phyloP scores from a whole-genome alignment of 2,888 invertebrate species.

The Branchinecta sandiegonensis region DNA sequence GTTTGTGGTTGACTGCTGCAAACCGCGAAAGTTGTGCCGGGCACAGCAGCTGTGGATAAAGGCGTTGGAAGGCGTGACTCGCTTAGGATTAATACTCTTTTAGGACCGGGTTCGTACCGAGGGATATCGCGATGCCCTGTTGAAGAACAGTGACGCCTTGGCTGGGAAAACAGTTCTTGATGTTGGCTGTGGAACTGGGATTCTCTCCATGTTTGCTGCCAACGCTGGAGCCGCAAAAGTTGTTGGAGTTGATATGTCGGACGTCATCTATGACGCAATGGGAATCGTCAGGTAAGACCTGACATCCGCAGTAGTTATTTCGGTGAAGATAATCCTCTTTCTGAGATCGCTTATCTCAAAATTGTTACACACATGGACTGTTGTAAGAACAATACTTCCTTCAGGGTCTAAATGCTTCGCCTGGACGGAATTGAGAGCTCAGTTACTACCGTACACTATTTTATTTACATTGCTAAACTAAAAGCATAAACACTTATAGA shows the following conservation, averaged over 20 bases:
- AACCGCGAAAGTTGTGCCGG: too few species aligned
- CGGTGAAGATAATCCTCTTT: slow-evolving; percentile 34
- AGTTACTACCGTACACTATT: too few species aligned
- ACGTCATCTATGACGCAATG: slow-evolving; percentile 87
- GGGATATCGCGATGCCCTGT: slow-evolving; percentile 68
- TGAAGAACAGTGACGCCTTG: slow-evolving; percentile 53
- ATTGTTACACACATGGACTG: too few species aligned
- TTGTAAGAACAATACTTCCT: too few species aligned
- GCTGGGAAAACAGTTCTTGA: slow-evolving; percentile 71
- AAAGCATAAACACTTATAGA: too few species aligned
- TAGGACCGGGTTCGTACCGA: slow-evolving; percentile 69
- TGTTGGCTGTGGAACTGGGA: slow-evolving; percentile 94
- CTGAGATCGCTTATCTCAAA: too few species aligned
- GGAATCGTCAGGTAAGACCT: slow-evolving; percentile 62
- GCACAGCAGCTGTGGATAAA: too few species aligned
- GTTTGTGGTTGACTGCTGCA: too few species aligned
- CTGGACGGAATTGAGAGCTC: too few species aligned
- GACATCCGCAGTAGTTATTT: slow-evolving; percentile 33
- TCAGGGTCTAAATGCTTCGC: too few species aligned
- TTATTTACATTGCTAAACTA: too few species aligned
- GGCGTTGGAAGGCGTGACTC: too few species aligned
- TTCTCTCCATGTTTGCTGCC: slow-evolving; percentile 94
- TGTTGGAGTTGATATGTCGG: slow-evolving; percentile 87
- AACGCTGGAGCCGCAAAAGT: slow-evolving; percentile 81
- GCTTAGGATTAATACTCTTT: slow-evolving; percentile 23